Evolutionary conservation across 1,140 invertebrate species (phyloP), one percentile per base, ranked within the genome.

Genomic region (Diuraphis noxia): DNA sequence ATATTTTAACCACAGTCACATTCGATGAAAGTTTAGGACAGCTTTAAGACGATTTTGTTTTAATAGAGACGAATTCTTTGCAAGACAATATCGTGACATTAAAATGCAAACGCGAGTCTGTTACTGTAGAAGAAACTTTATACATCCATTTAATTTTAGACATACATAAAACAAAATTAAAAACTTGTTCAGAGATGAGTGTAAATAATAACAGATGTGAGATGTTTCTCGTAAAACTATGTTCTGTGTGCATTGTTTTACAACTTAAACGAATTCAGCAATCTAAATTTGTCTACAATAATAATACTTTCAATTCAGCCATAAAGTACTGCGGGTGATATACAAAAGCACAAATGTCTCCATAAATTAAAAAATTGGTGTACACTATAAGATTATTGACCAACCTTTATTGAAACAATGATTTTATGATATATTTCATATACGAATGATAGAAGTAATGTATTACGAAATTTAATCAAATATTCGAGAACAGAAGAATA

Each of bases 21-120:
- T 40, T 23, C 34, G 3, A 86, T 36, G 43, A 52, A 86, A 86
- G 84, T 52, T 86, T 36, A 49, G 38, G 5, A 23, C 34, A 49
- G n/a, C n/a, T 36, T 85, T 85, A 86, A 86, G 84, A 86, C 46
- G 21, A 25, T 85, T 85, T 85, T 85, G n/a, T 52, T 82, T 82
- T 82, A 82, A 41, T 36, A 4, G 41, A 85, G 41, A 19, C 43
- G n/a, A 86, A 52, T n/a, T n/a, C 84, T 86, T 36, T 25, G 13
- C 56, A 63, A 46, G 8, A 49, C 19, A 21, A 36, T 52, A 36
- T 49, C 23, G 19, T n/a, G 41, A n/a, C 25, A 84, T 43, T 23
- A 84, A 30, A 41, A 43, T 43, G 30, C 30, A 23, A 43, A 81
- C 36, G 40, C 8, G 7, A n/a, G 25, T 19, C 13, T n/a, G 19